Evolutionary conservation across 2,888 invertebrate species (phyloP).

Genomic region (Eutolmus rufibarbis): DNA sequence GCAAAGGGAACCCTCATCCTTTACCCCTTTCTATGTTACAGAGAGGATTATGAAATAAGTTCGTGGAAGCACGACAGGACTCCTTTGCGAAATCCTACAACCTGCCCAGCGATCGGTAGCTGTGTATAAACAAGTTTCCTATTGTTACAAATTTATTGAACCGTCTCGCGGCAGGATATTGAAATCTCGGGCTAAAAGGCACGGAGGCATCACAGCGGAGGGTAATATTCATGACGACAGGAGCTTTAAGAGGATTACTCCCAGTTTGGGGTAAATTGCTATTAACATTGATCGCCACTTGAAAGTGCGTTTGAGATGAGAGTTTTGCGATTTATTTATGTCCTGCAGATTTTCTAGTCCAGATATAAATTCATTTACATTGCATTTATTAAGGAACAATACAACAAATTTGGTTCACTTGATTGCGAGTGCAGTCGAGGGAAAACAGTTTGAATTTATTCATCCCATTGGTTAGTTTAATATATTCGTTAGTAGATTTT

Average conservation of each 20-base stretch:
- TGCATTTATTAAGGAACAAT: not conserved
- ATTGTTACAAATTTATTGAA: slow-evolving; percentile 20
- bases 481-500: not conserved
- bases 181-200: not conserved
- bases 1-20: not conserved
- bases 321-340: not conserved
- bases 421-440: not conserved
- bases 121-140: slow-evolving; percentile 1
- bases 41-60: slow-evolving; percentile 3
- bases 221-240: not conserved
- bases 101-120: not conserved
- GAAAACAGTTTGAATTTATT: not conserved
- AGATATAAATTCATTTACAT: not conserved
- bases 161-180: not conserved
- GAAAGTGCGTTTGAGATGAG: not conserved
- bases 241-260: not conserved
- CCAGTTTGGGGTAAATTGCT: not conserved
- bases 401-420: not conserved
- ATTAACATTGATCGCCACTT: slow-evolving; percentile 22
- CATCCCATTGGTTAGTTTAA: not conserved
- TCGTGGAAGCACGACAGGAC: not conserved
- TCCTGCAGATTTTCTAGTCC: not conserved
- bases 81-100: not conserved
- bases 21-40: not conserved
- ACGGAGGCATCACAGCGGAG: not conserved